These are phyloP conservation scores for Crocuta crocuta DNA, from an alignment of 2,113 vertebrate genomes.

Conservation along the genomic window DNA sequence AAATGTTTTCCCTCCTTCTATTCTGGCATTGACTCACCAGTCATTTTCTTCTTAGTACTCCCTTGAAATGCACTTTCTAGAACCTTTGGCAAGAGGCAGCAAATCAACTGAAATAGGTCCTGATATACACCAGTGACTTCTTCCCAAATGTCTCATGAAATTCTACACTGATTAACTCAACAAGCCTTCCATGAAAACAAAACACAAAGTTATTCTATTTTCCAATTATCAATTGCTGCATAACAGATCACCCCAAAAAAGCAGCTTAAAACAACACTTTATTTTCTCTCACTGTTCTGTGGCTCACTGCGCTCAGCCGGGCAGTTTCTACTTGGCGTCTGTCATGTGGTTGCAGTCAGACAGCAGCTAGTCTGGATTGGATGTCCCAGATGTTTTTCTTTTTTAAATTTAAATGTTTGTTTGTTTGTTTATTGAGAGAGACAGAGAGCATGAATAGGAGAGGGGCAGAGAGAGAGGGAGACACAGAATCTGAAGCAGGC, in stretches of 20 bases:
- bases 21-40: neutral
- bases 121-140: conserved; percentile 6
- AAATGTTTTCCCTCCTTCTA: neutral
- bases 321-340: neutral
- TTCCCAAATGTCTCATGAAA: neutral
- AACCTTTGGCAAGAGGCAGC: neutral
- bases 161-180: neutral
- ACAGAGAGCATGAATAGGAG: no score
- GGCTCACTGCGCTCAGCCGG: neutral
- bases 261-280: neutral
- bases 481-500: no score
- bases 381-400: neutral
- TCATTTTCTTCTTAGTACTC: neutral
- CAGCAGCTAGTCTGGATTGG: neutral
- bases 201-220: neutral
- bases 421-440: no score
- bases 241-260: neutral
- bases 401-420: no score
- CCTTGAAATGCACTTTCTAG: neutral
- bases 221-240: neutral
- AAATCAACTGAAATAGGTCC: neutral
- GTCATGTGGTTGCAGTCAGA: neutral
- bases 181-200: neutral
- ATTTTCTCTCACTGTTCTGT: neutral
- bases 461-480: no score